Base-by-base conservation (phyloP, 2,797 vertebrate genomes). In the Sebastes nivosus region DNA sequence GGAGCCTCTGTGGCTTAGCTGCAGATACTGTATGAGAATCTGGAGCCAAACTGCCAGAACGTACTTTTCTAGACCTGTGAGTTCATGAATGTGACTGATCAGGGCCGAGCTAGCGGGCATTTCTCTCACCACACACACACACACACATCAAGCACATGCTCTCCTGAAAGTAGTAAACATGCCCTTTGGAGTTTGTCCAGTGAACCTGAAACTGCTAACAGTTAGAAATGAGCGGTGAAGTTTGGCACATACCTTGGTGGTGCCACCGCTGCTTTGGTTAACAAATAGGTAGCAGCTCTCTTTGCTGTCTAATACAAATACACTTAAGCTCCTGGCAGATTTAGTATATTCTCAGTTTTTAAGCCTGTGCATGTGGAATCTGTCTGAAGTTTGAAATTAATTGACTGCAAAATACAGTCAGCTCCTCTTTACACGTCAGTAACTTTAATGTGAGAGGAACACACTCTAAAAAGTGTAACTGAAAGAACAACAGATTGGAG, bases 181-280 rank as follows among this genome's bases (percentile, higher is more conserved):
- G 65, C 76, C 80, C 85, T 89, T 88, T 91, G 88, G 85, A 91
- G 83, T 90, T 88, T 90, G 86, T 72, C 83, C 83, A 69, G 20
- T 63, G 72, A 85, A 87, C 30, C 75, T 79, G 72, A 77, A 58
- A 75, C 81, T 74, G 68, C 63, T 64, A 69, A 68, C 84, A 84
- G 73, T 57, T 70, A 77, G 63, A 80, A 75, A 59, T 32, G 52
- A 81, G 73, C 4, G 24, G 78, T 52, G 58, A 25, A 50, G 67
- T 82, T 42, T 65, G 14, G 46, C 42, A 32, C 75, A 52, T 13
- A 76, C 58, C 20, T 60, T 14, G 13, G 73, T 74, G 79, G 73
- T 74, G 79, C 22, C 25, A 38, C 46, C 32, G 70, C 63, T 80
- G 75, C 67, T 81, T 79, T 75, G 72, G 74, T 73, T 67, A 79